These are phyloP conservation scores for Serilophus lunatus DNA, from an alignment of 2,113 vertebrate genomes.

Conservation along the genomic window DNA sequence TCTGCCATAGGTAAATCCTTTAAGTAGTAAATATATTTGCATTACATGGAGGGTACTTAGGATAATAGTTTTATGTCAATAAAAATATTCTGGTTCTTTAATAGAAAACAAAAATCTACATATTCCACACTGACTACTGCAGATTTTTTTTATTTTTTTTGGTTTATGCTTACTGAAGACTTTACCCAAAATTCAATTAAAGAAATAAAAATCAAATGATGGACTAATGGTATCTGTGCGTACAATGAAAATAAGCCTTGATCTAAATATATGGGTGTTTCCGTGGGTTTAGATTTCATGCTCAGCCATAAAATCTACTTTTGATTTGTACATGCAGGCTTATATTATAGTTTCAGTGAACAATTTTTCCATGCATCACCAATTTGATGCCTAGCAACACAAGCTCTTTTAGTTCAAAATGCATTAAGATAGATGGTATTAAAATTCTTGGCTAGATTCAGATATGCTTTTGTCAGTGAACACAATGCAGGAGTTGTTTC, in stretches of 20 bases:
- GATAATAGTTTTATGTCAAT: neutral
- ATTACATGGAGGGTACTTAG: neutral
- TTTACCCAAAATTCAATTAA: neutral
- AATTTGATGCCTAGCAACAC: conserved; percentile 66
- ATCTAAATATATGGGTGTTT: neutral
- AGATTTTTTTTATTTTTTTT: neutral
- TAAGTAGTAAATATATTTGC: neutral
- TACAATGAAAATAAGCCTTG: neutral
- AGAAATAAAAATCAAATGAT: neutral
- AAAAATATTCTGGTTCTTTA: neutral
- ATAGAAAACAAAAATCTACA: neutral
- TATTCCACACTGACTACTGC: neutral
- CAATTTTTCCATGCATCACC: conserved; percentile 48
- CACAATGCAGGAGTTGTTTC: conserved; percentile 45
- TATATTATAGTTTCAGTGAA: conserved; percentile 33
- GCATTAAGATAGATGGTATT: conserved; percentile 45
- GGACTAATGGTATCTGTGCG: neutral
- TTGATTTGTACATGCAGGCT: conserved; percentile 13
- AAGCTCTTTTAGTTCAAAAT: conserved; percentile 61
- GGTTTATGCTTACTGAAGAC: neutral
- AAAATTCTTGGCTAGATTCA: conserved; percentile 54
- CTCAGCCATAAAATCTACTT: neutral
- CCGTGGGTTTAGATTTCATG: neutral
- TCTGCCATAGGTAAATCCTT: neutral
- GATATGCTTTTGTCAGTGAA: conserved; percentile 41